Base-by-base conservation (phyloP, 2,888 invertebrate species). In the Thelaira solivaga region DNA sequence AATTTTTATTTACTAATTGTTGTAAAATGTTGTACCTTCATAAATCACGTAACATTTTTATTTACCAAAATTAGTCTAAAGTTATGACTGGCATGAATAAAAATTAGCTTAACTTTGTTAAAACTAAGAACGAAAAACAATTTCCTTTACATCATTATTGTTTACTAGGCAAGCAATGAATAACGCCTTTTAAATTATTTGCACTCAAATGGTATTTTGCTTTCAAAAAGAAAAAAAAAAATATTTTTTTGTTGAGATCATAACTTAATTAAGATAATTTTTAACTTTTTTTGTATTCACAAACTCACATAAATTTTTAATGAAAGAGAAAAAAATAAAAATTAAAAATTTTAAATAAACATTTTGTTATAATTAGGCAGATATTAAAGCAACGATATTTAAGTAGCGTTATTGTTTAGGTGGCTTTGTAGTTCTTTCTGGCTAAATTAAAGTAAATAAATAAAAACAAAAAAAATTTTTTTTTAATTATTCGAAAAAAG, bases 181-280 rank as follows among this genome's bases (percentile, higher is more conserved):
- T 20, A 34, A 5, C 1, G 1, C n/a, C n/a, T 34, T 34, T 20
- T 20, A 11, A 20, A 34, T 22, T 13, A 8, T 34, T 65, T 29
- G 1, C 13, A 24, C 20, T 20, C 16, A 16, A 5, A 39, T n/a
- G 16, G 16, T 43, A 31, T 49, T 49, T 39, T 24, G 8, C 29
- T 34, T 13, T 45, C 18, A 3, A 4, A 29, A 65, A 41, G 53
- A 45, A 69, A 69, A 68, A n/a, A n/a, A n/a, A n/a, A n/a, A n/a
- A n/a, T n/a, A n/a, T n/a, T n/a, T n/a, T 77, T 73, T 29, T 77
- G 73, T 72, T 68, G 22, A 31, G 57, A 39, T 47, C 59, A 78
- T 74, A 74, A 69, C 69, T 78, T 78, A 69, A 78, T 78, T 74
- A 59, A 64, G 49, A 51, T 74, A 78, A 78, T 74, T 64, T 64